Base-by-base conservation (phyloP, 1,140 invertebrate species). In the Leucophenga varia region DNA sequence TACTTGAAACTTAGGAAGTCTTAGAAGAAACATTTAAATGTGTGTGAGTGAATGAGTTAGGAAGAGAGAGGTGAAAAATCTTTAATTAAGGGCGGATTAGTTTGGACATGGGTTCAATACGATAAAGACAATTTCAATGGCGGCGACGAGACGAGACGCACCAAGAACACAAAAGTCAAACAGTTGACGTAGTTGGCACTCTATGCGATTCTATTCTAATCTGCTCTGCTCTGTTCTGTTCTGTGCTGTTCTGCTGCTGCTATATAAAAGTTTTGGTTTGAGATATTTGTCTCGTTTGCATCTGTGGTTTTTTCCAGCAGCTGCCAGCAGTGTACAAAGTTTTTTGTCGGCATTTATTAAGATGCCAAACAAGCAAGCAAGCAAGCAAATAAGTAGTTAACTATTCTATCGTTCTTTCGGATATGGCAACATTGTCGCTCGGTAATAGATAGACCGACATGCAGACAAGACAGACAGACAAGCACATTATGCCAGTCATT, bases 61-160 rank as follows among this genome's bases (percentile, higher is more conserved):
- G n/a, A n/a, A n/a, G 28, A 30, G 28, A 30, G 28, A n/a, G 13
- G 34, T 14, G 13, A 19, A 57, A 55, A 58, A 69, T 64, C 64
- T 72, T 72, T 72, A 72, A 72, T 72, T 72, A 72, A 72, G 69
- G 72, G 61, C 59, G 60, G 61, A 72, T 69, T 72, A 69, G 61
- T 72, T n/a, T 64, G 64, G 61, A 72, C 68, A 72, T 64, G 64
- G 61, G 56, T 64, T 59, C 61, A 55, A 69, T 57, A 25, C 22
- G 10, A 25, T 25, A 40, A 40, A 54, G 55, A 42, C 53, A 54
- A n/a, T n/a, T n/a, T n/a, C n/a, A n/a, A n/a, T n/a, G n/a, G n/a
- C n/a, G n/a, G n/a, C n/a, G n/a, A n/a, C n/a, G n/a, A n/a, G n/a
- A n/a, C n/a, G n/a, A n/a, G n/a, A n/a, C n/a, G n/a, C n/a, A n/a